Percentiles rank a stretch among this genome's conserved stretches.
Evolutionary conservation across 1,140 invertebrate genomes (phyloP).

Genomic region (Drosophila guanche): DNA sequence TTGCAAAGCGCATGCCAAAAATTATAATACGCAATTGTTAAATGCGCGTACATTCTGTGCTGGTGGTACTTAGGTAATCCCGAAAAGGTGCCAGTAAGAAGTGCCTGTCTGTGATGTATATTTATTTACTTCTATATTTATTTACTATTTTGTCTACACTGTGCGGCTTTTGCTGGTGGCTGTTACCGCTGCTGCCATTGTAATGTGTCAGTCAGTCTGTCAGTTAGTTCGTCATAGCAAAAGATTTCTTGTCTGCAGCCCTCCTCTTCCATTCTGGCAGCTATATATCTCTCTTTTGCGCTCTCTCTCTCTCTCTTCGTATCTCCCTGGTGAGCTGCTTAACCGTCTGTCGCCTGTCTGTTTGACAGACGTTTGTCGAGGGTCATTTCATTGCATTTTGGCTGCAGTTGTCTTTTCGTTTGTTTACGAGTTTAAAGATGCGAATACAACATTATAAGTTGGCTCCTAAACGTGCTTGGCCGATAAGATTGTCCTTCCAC

Average conservation of each 20-base stretch:
- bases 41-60: too few relatives aligned
- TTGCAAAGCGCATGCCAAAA: too few relatives aligned
- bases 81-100: too few relatives aligned
- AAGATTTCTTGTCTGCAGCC: slow-evolving; percentile 47
- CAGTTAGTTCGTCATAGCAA: slow-evolving; percentile 48
- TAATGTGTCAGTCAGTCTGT: slow-evolving; percentile 32
- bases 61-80: too few relatives aligned
- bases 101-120: too few relatives aligned
- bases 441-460: too few relatives aligned
- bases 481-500: too few relatives aligned
- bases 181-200: slow-evolving; percentile 7
- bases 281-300: slow-evolving; percentile 35
- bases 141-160: neutral
- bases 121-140: too few relatives aligned
- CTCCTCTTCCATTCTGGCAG: slow-evolving; percentile 37
- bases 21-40: too few relatives aligned
- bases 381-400: slow-evolving; percentile 61
- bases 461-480: too few relatives aligned
- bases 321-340: slow-evolving; percentile 28
- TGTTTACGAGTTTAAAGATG: slow-evolving; percentile 8
- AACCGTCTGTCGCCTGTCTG: slow-evolving; percentile 27
- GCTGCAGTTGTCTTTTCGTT: slow-evolving; percentile 25
- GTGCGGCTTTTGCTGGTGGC: neutral
- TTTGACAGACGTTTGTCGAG: slow-evolving; percentile 34
- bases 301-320: slow-evolving; percentile 4